phyloP scores from a whole-genome alignment of 1,140 invertebrate species.

The Chelonus insularis region DNA sequence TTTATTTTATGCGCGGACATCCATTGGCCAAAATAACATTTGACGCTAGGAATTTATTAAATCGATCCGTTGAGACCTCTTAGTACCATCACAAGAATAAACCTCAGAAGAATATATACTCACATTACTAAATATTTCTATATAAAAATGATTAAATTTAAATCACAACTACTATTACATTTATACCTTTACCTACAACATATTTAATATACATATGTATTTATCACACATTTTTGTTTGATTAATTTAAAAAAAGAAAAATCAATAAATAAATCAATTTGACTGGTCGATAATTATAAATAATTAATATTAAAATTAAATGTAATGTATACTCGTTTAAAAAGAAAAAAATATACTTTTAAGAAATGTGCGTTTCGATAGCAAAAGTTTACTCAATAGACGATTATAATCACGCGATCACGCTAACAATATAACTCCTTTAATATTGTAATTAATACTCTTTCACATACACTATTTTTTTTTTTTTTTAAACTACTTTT shows the following conservation, averaged over 20 bases:
- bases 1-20: slow-evolving; percentile 2
- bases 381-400: neutral
- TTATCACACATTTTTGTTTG: too few species aligned
- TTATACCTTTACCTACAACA: too few species aligned
- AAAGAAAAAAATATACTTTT: neutral
- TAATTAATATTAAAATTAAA: too few species aligned
- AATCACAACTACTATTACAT: too few species aligned
- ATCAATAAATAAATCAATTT: too few species aligned
- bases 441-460: neutral
- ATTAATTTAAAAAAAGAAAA: too few species aligned
- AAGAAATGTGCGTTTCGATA: neutral
- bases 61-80: slow-evolving; percentile 28
- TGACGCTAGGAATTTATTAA: slow-evolving; percentile 33
- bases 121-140: too few species aligned
- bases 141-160: too few species aligned
- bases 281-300: too few species aligned
- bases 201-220: too few species aligned
- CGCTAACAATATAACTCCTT: neutral
- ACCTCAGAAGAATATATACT: neutral
- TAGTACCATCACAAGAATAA: slow-evolving; percentile 1
- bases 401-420: neutral
- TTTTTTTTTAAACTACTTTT: neutral
- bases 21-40: slow-evolving; percentile 32
- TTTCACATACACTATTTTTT: neutral
- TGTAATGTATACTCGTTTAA: too few species aligned